Evolutionary conservation across 2,888 invertebrate genomes (phyloP).

Genomic region (Calephelis perditalis): DNA sequence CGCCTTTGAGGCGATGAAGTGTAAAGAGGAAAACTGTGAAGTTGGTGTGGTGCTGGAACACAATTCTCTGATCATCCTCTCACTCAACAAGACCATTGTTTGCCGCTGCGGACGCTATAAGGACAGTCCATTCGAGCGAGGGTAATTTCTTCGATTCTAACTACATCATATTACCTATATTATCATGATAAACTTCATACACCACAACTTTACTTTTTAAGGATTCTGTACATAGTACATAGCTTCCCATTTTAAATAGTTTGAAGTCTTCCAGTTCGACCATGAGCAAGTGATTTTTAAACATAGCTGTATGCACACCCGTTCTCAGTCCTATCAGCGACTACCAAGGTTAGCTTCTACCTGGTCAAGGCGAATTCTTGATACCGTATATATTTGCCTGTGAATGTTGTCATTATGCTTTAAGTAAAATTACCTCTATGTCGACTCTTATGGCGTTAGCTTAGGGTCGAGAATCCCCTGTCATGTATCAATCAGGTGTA

Average conservation of each 20-base stretch:
- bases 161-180: background rate
- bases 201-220: too few species aligned
- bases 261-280: conserved; percentile 12
- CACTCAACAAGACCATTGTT: conserved; percentile 73
- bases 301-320: conserved; percentile 25
- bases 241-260: background rate
- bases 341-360: conserved; percentile 56
- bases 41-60: conserved; percentile 74
- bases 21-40: conserved; percentile 77
- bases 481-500: too few species aligned
- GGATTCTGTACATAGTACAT: too few species aligned
- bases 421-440: background rate
- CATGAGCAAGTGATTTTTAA: conserved; percentile 17
- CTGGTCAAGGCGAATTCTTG: conserved; percentile 59
- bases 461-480: background rate
- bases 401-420: conserved; percentile 20
- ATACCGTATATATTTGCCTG: conserved; percentile 27
- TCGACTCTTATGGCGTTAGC: background rate
- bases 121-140: conserved; percentile 72
- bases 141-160: conserved; percentile 47
- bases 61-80: conserved; percentile 73
- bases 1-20: conserved; percentile 77
- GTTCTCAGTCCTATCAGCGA: conserved; percentile 50
- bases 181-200: background rate
- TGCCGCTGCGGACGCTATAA: conserved; percentile 72